A percentile compares a stretch with the other conserved stretches of the same genome.
Conservation (phyloP, 2,113 vertebrate species). For the Nymphicus hollandicus region DNA sequence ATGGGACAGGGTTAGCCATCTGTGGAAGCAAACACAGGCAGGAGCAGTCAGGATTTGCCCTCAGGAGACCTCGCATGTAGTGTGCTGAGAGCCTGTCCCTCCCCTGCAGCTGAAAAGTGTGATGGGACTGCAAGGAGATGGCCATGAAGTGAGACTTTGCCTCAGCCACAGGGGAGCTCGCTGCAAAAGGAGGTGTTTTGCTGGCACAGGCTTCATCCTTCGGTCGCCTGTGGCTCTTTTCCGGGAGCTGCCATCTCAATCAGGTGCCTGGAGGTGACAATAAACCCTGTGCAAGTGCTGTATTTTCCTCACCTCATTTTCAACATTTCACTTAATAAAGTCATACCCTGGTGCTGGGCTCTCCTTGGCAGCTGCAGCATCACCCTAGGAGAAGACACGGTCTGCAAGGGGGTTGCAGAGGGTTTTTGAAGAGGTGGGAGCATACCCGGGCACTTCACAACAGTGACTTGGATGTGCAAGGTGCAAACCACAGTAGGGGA, state of each 20-base stretch:
- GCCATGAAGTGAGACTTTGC: neutral
- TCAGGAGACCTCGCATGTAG: rapidly evolving
- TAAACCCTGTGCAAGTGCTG: neutral
- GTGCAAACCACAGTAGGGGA: neutral
- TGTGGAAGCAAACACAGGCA: slow-evolving; percentile 75
- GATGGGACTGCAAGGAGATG: neutral
- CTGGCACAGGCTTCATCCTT: rapidly evolving
- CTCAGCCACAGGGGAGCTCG: rapidly evolving
- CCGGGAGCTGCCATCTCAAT: neutral
- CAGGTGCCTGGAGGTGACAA: neutral
- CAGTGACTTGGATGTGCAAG: neutral
- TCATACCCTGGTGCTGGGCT: neutral
- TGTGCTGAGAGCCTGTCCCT: rapidly evolving
- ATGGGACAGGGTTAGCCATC: slow-evolving; percentile 93
- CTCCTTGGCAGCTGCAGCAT: neutral
- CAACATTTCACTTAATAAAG: neutral
- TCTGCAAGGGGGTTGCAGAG: neutral
- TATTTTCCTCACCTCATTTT: neutral
- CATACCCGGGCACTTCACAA: neutral
- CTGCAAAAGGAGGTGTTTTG: neutral
- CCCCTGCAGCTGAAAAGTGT: rapidly evolving
- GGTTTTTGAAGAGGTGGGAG: neutral
- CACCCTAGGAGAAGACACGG: neutral
- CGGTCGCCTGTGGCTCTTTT: neutral
- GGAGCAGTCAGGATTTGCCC: neutral